Evolutionary conservation across 2,113 vertebrate genomes (phyloP).

Genomic region (Chitala chitala): DNA sequence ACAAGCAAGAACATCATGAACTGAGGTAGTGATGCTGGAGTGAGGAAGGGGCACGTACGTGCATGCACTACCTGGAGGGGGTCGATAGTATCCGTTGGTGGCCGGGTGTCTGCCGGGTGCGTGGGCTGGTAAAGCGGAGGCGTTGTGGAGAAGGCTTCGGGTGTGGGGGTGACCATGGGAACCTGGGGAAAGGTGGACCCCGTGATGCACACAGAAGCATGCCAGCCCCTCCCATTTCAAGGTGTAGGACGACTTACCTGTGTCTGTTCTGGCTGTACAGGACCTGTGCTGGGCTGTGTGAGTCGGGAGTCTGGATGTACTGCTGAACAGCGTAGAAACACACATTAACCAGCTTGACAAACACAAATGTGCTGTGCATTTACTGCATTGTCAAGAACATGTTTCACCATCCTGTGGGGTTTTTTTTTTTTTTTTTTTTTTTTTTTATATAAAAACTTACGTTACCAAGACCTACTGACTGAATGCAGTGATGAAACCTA

Average conservation of each 20-base stretch:
- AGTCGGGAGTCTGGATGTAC: slow-evolving; percentile 86
- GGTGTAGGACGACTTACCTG: slow-evolving; percentile 65
- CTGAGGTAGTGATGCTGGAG: background rate
- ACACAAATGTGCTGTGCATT: background rate
- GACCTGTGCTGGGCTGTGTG: slow-evolving; percentile 76
- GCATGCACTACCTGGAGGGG: slow-evolving; percentile 73
- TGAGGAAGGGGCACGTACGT: background rate
- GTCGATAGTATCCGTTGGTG: slow-evolving; percentile 79
- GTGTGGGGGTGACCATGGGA: slow-evolving; percentile 80
- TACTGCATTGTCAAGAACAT: no score
- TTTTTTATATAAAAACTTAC: no score
- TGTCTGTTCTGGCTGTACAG: slow-evolving; percentile 83
- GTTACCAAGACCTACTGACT: no score
- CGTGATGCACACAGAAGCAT: background rate
- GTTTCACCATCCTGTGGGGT: no score
- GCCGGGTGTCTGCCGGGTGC: slow-evolving; percentile 76
- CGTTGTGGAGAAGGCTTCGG: slow-evolving; percentile 71
- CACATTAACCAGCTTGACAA: no score
- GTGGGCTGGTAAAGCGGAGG: slow-evolving; percentile 82
- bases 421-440: no score
- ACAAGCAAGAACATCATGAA: background rate
- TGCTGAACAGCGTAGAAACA: slow-evolving; percentile 43
- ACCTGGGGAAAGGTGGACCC: slow-evolving; percentile 53
- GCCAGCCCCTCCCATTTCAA: background rate
- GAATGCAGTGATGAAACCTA: no score